Evolutionary conservation across 2,797 vertebrate genomes (phyloP).

Genomic region (Rhyacichthys aspro): DNA sequence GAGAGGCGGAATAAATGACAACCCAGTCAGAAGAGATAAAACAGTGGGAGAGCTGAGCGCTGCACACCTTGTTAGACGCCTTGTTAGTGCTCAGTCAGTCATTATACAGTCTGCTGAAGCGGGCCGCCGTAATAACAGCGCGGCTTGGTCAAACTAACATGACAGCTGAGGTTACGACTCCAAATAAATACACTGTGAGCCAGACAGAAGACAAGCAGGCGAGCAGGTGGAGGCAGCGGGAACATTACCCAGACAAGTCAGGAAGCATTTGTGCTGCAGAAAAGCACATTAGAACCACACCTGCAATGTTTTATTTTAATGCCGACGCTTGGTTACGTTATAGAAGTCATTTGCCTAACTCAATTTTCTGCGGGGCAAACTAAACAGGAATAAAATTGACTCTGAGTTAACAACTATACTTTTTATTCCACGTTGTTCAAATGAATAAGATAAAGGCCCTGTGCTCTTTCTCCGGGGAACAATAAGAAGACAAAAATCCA

Average conservation of each 20-base stretch:
- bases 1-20: constrained; percentile 14
- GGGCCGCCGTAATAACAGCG: constrained; percentile 24
- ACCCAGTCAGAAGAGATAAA: constrained; percentile 42
- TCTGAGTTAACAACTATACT: not conserved
- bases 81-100: constrained; percentile 58
- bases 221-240: not conserved
- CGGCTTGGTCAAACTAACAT: constrained; percentile 13
- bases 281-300: no score
- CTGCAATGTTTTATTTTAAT: not conserved
- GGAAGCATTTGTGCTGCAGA: not conserved
- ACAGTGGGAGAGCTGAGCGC: constrained; percentile 33
- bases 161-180: constrained; percentile 14
- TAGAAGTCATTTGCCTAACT: constrained; percentile 1
- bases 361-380: constrained; percentile 2
- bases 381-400: constrained; percentile 2
- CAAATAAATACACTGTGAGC: constrained; percentile 11
- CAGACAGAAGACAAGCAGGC: not conserved
- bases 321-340: not conserved
- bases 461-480: not conserved
- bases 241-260: not conserved
- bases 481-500: not conserved
- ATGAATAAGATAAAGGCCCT: constrained; percentile 1
- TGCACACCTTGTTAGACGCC: constrained; percentile 53
- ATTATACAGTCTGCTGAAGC: constrained; percentile 44
- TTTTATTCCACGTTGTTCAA: constrained; percentile 1